Conservation (phyloP, 1,140 invertebrate species). For the Drosophila simulans region DNA sequence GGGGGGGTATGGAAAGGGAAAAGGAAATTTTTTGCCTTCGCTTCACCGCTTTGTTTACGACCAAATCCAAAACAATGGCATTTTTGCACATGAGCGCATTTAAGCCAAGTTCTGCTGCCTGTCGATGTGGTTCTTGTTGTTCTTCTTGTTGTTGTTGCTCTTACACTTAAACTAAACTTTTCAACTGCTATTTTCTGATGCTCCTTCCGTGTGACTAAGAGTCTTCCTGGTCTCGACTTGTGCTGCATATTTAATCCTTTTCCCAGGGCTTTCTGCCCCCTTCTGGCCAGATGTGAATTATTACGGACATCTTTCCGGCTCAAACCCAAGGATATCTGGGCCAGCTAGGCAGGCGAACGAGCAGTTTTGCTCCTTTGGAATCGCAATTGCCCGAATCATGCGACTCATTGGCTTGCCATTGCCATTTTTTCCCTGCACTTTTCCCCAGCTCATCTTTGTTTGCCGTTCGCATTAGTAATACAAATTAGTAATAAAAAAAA, state of each 20-base stretch:
- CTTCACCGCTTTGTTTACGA: slow-evolving; percentile 71
- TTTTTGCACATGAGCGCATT: slow-evolving; percentile 77
- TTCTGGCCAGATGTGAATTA: slow-evolving; percentile 65
- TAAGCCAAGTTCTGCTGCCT: slow-evolving; percentile 49
- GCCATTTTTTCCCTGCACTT: slow-evolving; percentile 22
- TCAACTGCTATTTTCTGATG: slow-evolving; percentile 25
- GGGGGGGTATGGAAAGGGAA: slow-evolving; percentile 1
- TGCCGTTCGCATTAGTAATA: slow-evolving; percentile 66
- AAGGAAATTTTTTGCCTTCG: slow-evolving; percentile 27
- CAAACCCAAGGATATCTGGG: slow-evolving; percentile 22
- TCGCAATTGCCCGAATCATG: slow-evolving; percentile 74
- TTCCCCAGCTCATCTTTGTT: slow-evolving; percentile 50
- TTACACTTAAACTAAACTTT: slow-evolving; percentile 52
- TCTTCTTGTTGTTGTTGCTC: slow-evolving; percentile 3
- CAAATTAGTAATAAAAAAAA: no score
- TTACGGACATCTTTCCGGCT: slow-evolving; percentile 59
- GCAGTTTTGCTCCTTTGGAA: slow-evolving; percentile 38
- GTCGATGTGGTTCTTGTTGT: slow-evolving; percentile 11
- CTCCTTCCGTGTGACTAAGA: slow-evolving; percentile 47
- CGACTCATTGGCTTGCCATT: slow-evolving; percentile 66
- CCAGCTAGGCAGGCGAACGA: background rate
- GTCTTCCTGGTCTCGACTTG: slow-evolving; percentile 46
- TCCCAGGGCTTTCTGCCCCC: background rate
- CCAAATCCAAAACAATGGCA: slow-evolving; percentile 77
- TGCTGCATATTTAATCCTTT: slow-evolving; percentile 73